Conservation (phyloP, 2,113 vertebrate genomes). For the Ancistrus triradiatus region DNA sequence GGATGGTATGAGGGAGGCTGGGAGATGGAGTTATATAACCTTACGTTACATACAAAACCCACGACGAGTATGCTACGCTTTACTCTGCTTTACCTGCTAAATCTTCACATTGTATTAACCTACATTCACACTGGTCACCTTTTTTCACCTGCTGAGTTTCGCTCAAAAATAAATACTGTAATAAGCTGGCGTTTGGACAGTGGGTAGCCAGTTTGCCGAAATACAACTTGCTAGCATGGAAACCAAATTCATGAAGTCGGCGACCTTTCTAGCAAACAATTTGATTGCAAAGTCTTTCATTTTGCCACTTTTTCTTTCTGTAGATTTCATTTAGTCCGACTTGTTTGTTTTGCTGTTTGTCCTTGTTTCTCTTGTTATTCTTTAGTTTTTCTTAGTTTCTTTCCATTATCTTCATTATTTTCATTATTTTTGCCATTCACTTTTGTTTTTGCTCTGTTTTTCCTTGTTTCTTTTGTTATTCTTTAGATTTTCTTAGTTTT, state of each 20-base stretch:
- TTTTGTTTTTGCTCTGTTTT: no score
- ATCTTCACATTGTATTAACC: conserved; percentile 50
- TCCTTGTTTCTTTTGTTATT: no score
- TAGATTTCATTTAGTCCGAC: neutral
- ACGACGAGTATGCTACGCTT: conserved; percentile 53
- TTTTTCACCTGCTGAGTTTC: conserved; percentile 2
- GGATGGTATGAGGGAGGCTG: conserved; percentile 24
- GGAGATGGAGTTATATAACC: conserved; percentile 27
- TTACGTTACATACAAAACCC: conserved; percentile 10
- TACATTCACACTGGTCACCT: conserved; percentile 40
- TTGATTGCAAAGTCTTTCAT: no score
- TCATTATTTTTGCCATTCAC: neutral
- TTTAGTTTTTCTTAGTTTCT: neutral
- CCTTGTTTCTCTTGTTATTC: neutral
- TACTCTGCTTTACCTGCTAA: conserved; percentile 49
- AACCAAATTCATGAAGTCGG: no score
- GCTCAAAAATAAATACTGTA: conserved; percentile 44
- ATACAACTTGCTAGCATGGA: no score
- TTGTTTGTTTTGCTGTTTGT: neutral
- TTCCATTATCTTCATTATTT: neutral
- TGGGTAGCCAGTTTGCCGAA: no score
- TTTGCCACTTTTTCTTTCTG: no score
- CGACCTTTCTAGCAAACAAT: no score
- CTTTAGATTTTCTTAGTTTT: no score
- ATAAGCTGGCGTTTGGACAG: neutral